Conservation (phyloP, 2,888 invertebrate species). For the Spodoptera littoralis region DNA sequence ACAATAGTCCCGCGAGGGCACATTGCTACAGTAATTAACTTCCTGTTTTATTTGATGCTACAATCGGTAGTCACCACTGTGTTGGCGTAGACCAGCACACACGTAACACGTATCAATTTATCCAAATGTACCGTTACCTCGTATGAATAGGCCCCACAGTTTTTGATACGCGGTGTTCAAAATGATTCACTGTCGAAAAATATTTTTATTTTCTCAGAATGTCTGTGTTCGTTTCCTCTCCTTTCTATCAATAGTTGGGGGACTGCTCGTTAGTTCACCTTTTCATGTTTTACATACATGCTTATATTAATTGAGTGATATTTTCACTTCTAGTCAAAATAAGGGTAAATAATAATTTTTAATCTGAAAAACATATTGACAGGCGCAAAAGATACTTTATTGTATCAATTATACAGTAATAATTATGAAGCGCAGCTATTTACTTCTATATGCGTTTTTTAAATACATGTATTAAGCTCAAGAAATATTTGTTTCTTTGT, state of each 20-base stretch:
- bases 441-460: too few relatives aligned
- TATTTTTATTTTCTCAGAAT: conserved; percentile 46
- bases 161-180: conserved; percentile 31
- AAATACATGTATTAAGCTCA: too few relatives aligned
- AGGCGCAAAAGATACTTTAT: too few relatives aligned
- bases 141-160: conserved; percentile 26
- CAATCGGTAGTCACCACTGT: conserved; percentile 37
- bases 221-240: conserved; percentile 2
- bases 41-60: conserved; percentile 59
- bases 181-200: conserved; percentile 46
- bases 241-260: not conserved
- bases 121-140: conserved; percentile 53
- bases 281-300: not conserved
- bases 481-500: too few relatives aligned
- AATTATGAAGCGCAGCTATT: too few relatives aligned
- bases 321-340: not conserved
- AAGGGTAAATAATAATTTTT: too few relatives aligned
- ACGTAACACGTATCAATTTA: conserved; percentile 52
- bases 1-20: conserved; percentile 55
- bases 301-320: not conserved
- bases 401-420: too few relatives aligned
- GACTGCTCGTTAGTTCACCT: not conserved
- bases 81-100: conserved; percentile 37
- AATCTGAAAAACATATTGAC: not conserved
- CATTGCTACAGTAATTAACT: conserved; percentile 59